These are phyloP conservation scores for Eupsilia transversa DNA, from an alignment of 2,888 invertebrate species.

Conservation along the genomic window DNA sequence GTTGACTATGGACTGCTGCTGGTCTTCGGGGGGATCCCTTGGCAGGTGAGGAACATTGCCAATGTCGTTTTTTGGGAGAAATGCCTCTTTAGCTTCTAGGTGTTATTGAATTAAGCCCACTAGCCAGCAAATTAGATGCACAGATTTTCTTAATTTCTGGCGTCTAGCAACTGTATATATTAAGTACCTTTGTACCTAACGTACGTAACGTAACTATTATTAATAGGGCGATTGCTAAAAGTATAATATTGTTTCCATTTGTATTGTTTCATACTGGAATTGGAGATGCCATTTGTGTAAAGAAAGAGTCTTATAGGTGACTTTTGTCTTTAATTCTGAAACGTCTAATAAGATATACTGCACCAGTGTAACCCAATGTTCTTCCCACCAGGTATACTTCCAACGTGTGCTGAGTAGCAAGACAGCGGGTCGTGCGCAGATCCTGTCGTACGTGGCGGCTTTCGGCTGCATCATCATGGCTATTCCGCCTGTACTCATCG, in stretches of 20 bases:
- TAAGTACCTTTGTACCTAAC: background rate
- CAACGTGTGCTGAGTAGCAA: constrained; percentile 99
- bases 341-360: no score
- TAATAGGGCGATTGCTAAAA: background rate
- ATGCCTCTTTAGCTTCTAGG: background rate
- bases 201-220: background rate
- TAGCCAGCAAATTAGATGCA: background rate
- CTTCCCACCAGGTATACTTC: constrained; percentile 95
- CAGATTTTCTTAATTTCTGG: background rate
- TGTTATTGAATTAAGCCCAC: background rate
- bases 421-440: constrained; percentile 97
- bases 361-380: background rate
- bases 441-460: constrained; percentile 98
- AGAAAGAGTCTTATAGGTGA: background rate
- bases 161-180: background rate
- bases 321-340: background rate
- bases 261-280: background rate
- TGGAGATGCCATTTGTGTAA: no score
- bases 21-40: constrained; percentile 98
- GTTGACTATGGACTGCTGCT: constrained; percentile 96
- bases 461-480: constrained; percentile 99
- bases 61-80: background rate
- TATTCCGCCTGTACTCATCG: constrained; percentile 98
- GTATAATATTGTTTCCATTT: no score
- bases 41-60: constrained; percentile 93